A percentile compares a stretch with the other conserved stretches of the same genome.
phyloP scores from a whole-genome alignment of 1,140 invertebrate species.

The Lordiphosa stackelbergi region DNA sequence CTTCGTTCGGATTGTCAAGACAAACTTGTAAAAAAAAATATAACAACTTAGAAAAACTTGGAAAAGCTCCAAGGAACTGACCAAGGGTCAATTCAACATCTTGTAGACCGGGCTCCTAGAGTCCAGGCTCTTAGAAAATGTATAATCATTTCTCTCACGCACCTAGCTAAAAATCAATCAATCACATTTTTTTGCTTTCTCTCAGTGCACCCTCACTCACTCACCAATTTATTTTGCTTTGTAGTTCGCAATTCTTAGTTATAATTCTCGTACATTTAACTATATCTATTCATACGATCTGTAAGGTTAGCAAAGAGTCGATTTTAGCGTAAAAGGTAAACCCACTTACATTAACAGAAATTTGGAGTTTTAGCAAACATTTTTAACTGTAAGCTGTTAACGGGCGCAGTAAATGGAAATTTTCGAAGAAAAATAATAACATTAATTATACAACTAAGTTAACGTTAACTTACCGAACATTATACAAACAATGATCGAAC shows the following conservation, averaged over 20 bases:
- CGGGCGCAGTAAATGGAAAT: constrained; percentile 28
- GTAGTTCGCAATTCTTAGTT: constrained; percentile 21
- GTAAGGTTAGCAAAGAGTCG: constrained; percentile 64
- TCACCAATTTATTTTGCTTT: constrained; percentile 34
- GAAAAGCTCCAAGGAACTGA: constrained; percentile 5
- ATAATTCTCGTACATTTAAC: constrained; percentile 23
- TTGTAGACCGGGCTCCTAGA: constrained; percentile 44
- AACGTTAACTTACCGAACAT: constrained; percentile 54
- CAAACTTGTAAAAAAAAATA: constrained; percentile 17
- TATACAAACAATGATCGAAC: constrained; percentile 46
- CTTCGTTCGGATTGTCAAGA: constrained; percentile 68
- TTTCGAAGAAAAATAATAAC: constrained; percentile 28
- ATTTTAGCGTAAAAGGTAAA: constrained; percentile 63
- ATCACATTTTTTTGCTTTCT: constrained; percentile 27
- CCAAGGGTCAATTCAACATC: constrained; percentile 1
- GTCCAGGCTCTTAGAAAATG: constrained; percentile 39
- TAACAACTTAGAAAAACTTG: constrained; percentile 5
- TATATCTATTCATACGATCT: constrained; percentile 29
- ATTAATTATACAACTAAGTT: constrained; percentile 42
- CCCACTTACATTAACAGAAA: constrained; percentile 7
- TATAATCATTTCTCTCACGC: constrained; percentile 44
- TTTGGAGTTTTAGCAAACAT: constrained; percentile 57
- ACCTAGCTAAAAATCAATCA: constrained; percentile 39
- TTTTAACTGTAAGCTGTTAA: constrained; percentile 59
- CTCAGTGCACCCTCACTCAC: constrained; percentile 35